These are phyloP conservation scores for Apis laboriosa DNA, from an alignment of 1,140 invertebrate genomes.

Conservation along the genomic window DNA sequence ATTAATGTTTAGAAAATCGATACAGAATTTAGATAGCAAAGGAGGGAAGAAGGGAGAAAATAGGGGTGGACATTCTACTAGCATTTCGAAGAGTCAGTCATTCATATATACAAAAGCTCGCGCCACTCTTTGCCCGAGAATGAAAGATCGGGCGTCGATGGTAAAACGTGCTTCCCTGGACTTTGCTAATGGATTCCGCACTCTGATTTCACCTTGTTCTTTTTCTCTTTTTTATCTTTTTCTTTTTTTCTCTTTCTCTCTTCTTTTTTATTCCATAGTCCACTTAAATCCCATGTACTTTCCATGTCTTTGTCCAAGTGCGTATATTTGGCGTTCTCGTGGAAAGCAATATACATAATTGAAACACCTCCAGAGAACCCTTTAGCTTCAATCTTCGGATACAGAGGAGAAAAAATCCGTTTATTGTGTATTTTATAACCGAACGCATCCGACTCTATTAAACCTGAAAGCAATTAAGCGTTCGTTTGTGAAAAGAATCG, in stretches of 20 bases:
- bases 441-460: background rate
- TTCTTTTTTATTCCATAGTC: slow-evolving; percentile 6
- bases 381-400: background rate
- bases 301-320: slow-evolving; percentile 38
- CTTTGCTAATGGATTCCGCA: slow-evolving; percentile 68
- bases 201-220: slow-evolving; percentile 58
- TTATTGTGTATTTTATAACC: slow-evolving; percentile 21
- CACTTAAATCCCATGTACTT: slow-evolving; percentile 46
- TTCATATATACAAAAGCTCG: slow-evolving; percentile 58
- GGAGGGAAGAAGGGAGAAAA: slow-evolving; percentile 17
- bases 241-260: background rate
- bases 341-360: slow-evolving; percentile 41
- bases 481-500: slow-evolving; percentile 1
- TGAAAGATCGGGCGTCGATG: slow-evolving; percentile 69
- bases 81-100: slow-evolving; percentile 22
- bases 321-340: slow-evolving; percentile 15
- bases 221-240: background rate
- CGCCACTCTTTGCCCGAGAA: slow-evolving; percentile 42
- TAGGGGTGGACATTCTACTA: slow-evolving; percentile 14
- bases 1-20: background rate
- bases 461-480: background rate
- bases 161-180: slow-evolving; percentile 53
- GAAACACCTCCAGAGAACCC: background rate
- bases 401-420: background rate
- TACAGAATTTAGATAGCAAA: slow-evolving; percentile 30